A percentile compares a stretch with the other conserved stretches of the same genome.
These are phyloP conservation scores for Hirtodrosophila trivittata DNA, from an alignment of 2,888 invertebrate species.

Conservation along the genomic window DNA sequence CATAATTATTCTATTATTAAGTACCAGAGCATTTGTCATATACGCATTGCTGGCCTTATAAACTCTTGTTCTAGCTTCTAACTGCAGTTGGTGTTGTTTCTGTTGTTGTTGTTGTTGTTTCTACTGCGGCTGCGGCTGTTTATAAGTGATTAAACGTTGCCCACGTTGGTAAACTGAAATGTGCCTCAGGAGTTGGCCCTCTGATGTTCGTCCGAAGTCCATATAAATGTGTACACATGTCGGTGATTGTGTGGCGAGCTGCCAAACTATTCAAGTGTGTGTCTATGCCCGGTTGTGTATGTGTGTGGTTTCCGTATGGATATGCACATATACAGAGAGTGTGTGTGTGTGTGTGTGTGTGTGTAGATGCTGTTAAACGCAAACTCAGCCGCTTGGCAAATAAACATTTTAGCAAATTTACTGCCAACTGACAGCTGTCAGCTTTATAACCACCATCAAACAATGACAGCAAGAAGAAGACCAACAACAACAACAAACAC, in stretches of 20 bases:
- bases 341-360: constrained; percentile 28
- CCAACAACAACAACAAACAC: constrained; percentile 28
- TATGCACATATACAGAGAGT: too few relatives aligned
- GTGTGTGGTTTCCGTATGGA: constrained; percentile 4
- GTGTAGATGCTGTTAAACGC: constrained; percentile 67
- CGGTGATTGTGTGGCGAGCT: constrained; percentile 53
- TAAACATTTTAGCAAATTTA: constrained; percentile 80
- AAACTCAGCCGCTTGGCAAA: constrained; percentile 77
- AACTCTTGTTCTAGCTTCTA: constrained; percentile 24
- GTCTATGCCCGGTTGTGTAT: constrained; percentile 6
- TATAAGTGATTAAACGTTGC: constrained; percentile 75
- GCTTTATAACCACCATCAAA: constrained; percentile 79
- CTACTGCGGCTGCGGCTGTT: constrained; percentile 55
- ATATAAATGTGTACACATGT: constrained; percentile 44
- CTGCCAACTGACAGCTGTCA: constrained; percentile 81
- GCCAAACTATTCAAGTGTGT: constrained; percentile 60
- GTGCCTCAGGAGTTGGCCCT: constrained; percentile 45
- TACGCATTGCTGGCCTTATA: constrained; percentile 52
- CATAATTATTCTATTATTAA: constrained; percentile 79
- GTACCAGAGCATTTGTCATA: constrained; percentile 75
- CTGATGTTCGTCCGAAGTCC: constrained; percentile 16
- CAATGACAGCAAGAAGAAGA: constrained; percentile 51
- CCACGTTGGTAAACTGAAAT: constrained; percentile 53
- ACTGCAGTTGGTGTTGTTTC: constrained; percentile 5
- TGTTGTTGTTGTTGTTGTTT: constrained; percentile 19